These are phyloP conservation scores for Cotesia typhae DNA, from an alignment of 1,140 invertebrate genomes.

Conservation along the genomic window DNA sequence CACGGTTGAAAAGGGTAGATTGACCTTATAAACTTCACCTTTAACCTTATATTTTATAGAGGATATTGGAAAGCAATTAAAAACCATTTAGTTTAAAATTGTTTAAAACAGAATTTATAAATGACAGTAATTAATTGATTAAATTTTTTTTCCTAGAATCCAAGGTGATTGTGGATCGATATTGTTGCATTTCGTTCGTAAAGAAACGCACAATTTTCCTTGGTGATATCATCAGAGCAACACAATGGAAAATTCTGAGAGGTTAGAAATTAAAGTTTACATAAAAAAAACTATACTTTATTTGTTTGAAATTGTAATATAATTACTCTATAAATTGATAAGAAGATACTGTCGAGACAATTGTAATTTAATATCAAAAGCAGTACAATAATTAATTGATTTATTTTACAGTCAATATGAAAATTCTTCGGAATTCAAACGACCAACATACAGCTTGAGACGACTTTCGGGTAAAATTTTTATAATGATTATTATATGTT, in stretches of 20 bases:
- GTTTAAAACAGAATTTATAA: too few species aligned
- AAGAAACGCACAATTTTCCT: slow-evolving; percentile 25
- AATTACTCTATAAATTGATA: too few species aligned
- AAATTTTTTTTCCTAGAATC: slow-evolving; percentile 41
- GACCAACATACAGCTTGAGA: background rate
- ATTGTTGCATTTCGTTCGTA: slow-evolving; percentile 23
- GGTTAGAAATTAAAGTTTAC: slow-evolving; percentile 40
- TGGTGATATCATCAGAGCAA: slow-evolving; percentile 23
- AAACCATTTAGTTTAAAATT: too few species aligned
- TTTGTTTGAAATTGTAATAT: background rate
- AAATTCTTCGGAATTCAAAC: too few species aligned
- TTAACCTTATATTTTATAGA: too few species aligned
- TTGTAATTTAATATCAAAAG: too few species aligned
- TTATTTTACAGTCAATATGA: background rate
- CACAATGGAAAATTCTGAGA: slow-evolving; percentile 51
- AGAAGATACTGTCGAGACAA: too few species aligned
- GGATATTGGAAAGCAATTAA: too few species aligned
- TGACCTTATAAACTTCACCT: too few species aligned
- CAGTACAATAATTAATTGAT: background rate
- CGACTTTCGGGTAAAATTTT: slow-evolving; percentile 6
- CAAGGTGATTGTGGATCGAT: slow-evolving; percentile 46
- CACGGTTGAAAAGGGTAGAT: too few species aligned
- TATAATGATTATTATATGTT: too few species aligned
- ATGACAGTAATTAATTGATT: background rate
- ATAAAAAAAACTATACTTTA: background rate